Conservation (phyloP, 2,113 vertebrate genomes). For the Neogale vison region DNA sequence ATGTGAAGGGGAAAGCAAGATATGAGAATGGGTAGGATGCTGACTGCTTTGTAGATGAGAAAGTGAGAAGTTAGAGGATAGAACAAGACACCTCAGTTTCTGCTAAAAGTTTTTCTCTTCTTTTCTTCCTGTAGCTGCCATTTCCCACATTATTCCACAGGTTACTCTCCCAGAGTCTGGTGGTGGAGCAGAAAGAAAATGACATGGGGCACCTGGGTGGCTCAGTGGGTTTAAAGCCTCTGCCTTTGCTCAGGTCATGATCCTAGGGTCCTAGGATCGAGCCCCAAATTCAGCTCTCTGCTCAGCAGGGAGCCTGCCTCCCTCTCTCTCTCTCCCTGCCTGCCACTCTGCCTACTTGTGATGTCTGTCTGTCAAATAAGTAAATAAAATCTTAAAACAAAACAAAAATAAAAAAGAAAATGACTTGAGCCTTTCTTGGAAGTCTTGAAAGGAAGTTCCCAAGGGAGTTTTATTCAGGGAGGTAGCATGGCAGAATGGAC, state of each 20-base stretch:
- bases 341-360: too few relatives aligned
- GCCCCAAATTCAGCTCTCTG: too few relatives aligned
- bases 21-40: not conserved
- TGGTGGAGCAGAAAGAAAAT: not conserved
- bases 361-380: too few relatives aligned
- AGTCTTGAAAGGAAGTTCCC: not conserved
- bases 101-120: not conserved
- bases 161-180: not conserved
- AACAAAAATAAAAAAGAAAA: not conserved
- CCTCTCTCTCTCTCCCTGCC: too few relatives aligned
- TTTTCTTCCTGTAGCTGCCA: not conserved
- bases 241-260: too few relatives aligned
- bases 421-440: not conserved
- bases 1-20: not conserved
- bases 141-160: not conserved
- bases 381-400: too few relatives aligned
- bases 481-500: not conserved
- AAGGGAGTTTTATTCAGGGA: not conserved
- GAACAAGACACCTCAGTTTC: not conserved
- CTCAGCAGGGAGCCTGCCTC: too few relatives aligned
- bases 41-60: not conserved
- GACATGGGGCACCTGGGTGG: not conserved
- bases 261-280: too few relatives aligned
- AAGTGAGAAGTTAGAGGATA: not conserved
- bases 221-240: too few relatives aligned